These are phyloP conservation scores for Leptinotarsa haldemani DNA, from an alignment of 2,888 invertebrate genomes.

Conservation along the genomic window DNA sequence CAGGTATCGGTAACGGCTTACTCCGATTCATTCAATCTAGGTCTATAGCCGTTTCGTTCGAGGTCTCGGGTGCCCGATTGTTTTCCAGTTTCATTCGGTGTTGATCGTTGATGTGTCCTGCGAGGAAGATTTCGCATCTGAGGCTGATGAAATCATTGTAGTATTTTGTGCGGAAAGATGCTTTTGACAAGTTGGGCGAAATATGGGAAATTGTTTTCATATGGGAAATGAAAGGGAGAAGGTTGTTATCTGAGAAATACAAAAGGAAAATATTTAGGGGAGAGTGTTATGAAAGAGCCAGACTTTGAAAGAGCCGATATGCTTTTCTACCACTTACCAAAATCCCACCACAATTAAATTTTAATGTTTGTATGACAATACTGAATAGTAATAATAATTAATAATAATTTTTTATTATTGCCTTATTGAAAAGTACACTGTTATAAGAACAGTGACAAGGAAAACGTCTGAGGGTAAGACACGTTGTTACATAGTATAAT, in stretches of 20 bases:
- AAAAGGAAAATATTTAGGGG: too few relatives aligned
- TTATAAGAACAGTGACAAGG: too few relatives aligned
- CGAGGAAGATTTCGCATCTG: neutral
- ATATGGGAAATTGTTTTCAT: neutral
- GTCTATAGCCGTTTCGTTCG: conserved; percentile 31
- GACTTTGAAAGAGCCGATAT: too few relatives aligned
- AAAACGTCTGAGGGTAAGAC: too few relatives aligned
- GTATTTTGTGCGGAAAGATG: neutral
- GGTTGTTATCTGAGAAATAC: neutral
- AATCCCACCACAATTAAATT: too few relatives aligned
- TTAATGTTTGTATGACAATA: too few relatives aligned
- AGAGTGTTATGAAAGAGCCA: too few relatives aligned
- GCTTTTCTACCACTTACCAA: too few relatives aligned
- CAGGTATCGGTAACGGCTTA: conserved; percentile 48
- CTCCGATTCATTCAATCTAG: conserved; percentile 49
- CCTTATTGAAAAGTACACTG: too few relatives aligned
- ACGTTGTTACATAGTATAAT: too few relatives aligned
- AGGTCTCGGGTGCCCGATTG: conserved; percentile 19
- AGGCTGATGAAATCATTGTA: neutral
- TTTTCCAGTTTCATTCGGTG: conserved; percentile 17
- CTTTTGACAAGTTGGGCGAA: neutral
- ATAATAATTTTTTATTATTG: too few relatives aligned
- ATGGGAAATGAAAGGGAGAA: neutral
- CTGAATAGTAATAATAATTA: too few relatives aligned
- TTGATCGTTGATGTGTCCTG: conserved; percentile 18